Evolutionary conservation across 1,140 invertebrate genomes (phyloP).

Genomic region (Drosophila obscura): DNA sequence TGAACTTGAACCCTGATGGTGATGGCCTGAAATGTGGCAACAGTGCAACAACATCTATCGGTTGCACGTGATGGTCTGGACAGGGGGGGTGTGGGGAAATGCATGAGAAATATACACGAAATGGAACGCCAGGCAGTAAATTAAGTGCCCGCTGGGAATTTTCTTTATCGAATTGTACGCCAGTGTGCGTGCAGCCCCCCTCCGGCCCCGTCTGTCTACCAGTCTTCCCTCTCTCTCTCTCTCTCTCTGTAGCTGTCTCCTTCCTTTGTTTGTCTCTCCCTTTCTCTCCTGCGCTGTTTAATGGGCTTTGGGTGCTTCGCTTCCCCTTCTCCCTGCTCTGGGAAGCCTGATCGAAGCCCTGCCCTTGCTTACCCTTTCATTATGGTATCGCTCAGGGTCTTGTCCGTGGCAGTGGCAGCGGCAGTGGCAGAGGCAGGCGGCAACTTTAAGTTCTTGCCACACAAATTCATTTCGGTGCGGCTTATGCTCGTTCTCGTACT

Average conservation of each 20-base stretch:
- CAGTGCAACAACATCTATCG: slow-evolving; percentile 30
- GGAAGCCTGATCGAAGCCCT: slow-evolving; percentile 5
- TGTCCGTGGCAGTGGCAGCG: slow-evolving; percentile 26
- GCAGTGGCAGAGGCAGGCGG: slow-evolving; percentile 28
- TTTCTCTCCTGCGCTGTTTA: slow-evolving; percentile 28
- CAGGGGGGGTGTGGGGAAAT: slow-evolving; percentile 24
- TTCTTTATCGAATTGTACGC: slow-evolving; percentile 53
- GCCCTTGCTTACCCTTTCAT: slow-evolving; percentile 73
- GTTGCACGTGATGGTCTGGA: too few relatives aligned
- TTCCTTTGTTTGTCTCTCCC: slow-evolving; percentile 15
- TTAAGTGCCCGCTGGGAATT: slow-evolving; percentile 80
- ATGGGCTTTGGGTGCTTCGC: slow-evolving; percentile 45
- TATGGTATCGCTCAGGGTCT: slow-evolving; percentile 41
- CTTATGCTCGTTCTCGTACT: slow-evolving; percentile 12
- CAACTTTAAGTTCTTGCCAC: slow-evolving; percentile 61
- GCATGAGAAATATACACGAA: slow-evolving; percentile 64
- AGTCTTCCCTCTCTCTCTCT: slow-evolving; percentile 17
- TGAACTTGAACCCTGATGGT: slow-evolving; percentile 12
- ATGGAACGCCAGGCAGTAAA: slow-evolving; percentile 72
- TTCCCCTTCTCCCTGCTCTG: neutral
- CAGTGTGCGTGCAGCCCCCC: slow-evolving; percentile 31
- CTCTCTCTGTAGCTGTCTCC: slow-evolving; percentile 13
- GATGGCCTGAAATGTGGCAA: slow-evolving; percentile 52
- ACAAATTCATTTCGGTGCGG: slow-evolving; percentile 65
- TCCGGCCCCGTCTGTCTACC: too few relatives aligned